Conservation (phyloP, 2,797 vertebrate genomes). For the Chaetophractus vellerosus region DNA sequence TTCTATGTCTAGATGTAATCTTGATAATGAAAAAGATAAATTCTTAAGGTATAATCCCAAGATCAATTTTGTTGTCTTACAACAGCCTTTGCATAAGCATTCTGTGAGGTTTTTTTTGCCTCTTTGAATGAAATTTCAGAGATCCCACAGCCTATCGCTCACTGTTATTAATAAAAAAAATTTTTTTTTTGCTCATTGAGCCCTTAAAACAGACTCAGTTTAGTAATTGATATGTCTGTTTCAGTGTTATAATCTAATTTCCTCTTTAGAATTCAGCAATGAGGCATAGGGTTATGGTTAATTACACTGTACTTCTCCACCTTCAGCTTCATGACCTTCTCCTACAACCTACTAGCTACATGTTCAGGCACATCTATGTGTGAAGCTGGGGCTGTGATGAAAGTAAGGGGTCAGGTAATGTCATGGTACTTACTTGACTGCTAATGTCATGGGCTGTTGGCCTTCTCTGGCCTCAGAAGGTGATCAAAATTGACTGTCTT, state of each 20-base stretch:
- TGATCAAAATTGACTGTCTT: background rate
- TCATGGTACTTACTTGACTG: background rate
- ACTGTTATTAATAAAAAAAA: background rate
- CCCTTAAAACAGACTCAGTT: background rate
- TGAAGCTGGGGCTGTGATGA: background rate
- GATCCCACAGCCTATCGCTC: background rate
- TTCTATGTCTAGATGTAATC: background rate
- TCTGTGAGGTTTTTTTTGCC: background rate
- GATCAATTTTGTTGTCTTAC: background rate
- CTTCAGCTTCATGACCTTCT: background rate
- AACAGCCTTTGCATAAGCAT: background rate
- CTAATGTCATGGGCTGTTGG: background rate
- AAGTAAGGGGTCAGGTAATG: background rate
- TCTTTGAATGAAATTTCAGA: background rate
- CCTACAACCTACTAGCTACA: no score
- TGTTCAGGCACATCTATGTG: background rate
- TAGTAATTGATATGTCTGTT: background rate
- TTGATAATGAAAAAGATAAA: conserved; percentile 4
- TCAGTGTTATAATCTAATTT: background rate
- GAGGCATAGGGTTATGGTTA: background rate
- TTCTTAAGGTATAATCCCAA: conserved; percentile 27
- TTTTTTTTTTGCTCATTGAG: background rate
- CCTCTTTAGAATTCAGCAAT: background rate
- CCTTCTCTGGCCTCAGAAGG: background rate
- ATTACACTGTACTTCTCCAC: background rate